Evolutionary conservation across 2,113 vertebrate genomes (phyloP), one percentile per base, ranked within the genome.

Genomic region (Colossoma macropomum): DNA sequence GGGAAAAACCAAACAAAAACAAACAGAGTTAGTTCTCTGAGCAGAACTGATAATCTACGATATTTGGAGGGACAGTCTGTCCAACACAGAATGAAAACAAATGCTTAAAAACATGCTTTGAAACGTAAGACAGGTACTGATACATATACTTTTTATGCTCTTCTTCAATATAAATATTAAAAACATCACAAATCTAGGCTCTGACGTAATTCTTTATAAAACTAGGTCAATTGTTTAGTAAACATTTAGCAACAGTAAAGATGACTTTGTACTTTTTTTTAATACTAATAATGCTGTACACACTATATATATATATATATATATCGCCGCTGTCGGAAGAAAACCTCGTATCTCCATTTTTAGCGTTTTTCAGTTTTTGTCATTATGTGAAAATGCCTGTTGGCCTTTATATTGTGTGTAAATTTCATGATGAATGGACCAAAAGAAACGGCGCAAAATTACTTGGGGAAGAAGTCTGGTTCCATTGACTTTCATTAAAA

Each of bases 191-290:
- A 91, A 93, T 90, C 89, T 92, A 91, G 77, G 84, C 82, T 89
- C 84, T 75, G 81, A 91, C 86, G 88, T n/a, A 62, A 12, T 88
- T 88, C 88, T 85, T 90, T 93, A 91, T 91, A 93, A 93, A 94
- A 92, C 93, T 92, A 93, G 87, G 84, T 85, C 75, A 92, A 90
- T 89, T 84, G 87, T 92, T 92, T 79, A 90, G 86, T 89, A 90
- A 92, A 93, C 92, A 92, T 92, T 93, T 92, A 93, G 84, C 93
- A 90, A 92, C 90, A 86, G 86, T 93, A 91, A 86, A 93, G 92
- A 89, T 85, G 88, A 86, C 84, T 54, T 83, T 91, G 85, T 86
- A 91, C 87, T 83, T 45, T 45, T 45, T 68, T 90, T 83, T 84
- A 77, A 86, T 88, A 84, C 88, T 87, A 92, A 80, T 90, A 89